Evolutionary conservation across 2,797 vertebrate species (phyloP), one percentile per base, ranked within the genome.

Genomic region (Perdix hodgsoniae): DNA sequence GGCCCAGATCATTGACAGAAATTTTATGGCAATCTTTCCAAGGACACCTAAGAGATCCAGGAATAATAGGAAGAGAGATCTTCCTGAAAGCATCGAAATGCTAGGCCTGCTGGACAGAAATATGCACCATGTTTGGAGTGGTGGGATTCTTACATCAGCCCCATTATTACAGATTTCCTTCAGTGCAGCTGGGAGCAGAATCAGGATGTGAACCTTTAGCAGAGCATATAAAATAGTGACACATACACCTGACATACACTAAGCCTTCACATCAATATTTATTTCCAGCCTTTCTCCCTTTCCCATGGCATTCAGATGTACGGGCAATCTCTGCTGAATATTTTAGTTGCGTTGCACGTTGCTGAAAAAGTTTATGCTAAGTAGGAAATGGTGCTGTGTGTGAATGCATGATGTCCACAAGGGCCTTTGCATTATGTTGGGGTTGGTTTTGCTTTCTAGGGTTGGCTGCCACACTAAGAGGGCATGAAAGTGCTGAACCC

Each of bases 271-370:
- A 7, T 33, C 91, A 76, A 37, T 91, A 69, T 93, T 92, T 87
- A 61, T 75, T 88, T 57, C 78, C 90, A 91, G 59, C 26, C 79
- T 35, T 86, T 50, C 93, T 79, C 56, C 9, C 91, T 88, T 69
- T 49, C 65, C 2, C 0, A 59, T 12, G 49, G 63, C 73, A 26
- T 49, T 67, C 85, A 92, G 65, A 64, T 1, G 12, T 5, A 89
- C 0, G 0, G 45, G 45, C 50, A 49, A 54, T 26, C 63, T 75
- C 65, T 5, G 18, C 67, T 94, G 83, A 94, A 86, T 73, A 70
- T 80, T 94, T 95, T 75, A 73, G 88, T 94, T 86, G 50, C 33
- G 11, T 31, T 76, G 65, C 9, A 0, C 9, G 47, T 82, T 72
- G 76, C 93, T 78, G 91, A 56, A 81, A 45, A 23, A 88, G 61